A percentile compares a stretch with the other conserved stretches of the same genome.
Evolutionary conservation across 2,888 invertebrate species (phyloP).

Genomic region (Flexamia atlantica): DNA sequence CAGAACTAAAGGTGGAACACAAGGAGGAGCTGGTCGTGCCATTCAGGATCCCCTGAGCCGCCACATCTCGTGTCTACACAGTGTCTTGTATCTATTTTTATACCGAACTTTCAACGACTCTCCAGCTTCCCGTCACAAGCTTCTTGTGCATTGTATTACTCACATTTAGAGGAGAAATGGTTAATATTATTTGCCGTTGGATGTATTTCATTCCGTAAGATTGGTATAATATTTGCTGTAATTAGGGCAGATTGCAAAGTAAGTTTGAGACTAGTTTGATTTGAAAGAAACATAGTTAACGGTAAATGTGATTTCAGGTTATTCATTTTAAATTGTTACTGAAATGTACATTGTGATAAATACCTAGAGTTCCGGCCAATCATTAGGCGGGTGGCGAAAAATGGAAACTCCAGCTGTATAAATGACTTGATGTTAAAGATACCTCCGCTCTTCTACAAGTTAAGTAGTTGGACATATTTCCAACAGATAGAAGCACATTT

Average conservation of each 20-base stretch:
- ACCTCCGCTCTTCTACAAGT: too few species aligned
- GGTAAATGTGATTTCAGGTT: too few species aligned
- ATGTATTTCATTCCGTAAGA: not conserved
- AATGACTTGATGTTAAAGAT: too few species aligned
- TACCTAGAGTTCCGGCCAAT: too few species aligned
- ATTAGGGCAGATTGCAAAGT: not conserved
- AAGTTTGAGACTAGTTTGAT: not conserved
- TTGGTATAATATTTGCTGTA: not conserved
- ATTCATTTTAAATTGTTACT: too few species aligned
- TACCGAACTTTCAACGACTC: constrained; percentile 13
- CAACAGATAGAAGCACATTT: too few species aligned
- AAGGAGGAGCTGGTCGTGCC: constrained; percentile 94
- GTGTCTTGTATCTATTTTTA: constrained; percentile 45
- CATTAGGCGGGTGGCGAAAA: too few species aligned
- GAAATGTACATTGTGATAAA: too few species aligned
- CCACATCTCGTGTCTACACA: not conserved
- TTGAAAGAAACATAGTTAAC: too few species aligned
- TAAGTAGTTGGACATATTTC: too few species aligned
- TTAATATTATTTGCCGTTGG: not conserved
- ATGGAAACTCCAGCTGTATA: too few species aligned
- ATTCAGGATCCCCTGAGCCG: constrained; percentile 84
- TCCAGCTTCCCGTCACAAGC: constrained; percentile 17
- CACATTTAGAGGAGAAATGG: not conserved
- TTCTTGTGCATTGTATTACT: not conserved
- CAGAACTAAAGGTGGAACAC: constrained; percentile 90